A percentile compares a stretch with the other conserved stretches of the same genome.
These are phyloP conservation scores for Onthophagus sagittarius DNA, from an alignment of 2,888 invertebrate species.

Conservation along the genomic window DNA sequence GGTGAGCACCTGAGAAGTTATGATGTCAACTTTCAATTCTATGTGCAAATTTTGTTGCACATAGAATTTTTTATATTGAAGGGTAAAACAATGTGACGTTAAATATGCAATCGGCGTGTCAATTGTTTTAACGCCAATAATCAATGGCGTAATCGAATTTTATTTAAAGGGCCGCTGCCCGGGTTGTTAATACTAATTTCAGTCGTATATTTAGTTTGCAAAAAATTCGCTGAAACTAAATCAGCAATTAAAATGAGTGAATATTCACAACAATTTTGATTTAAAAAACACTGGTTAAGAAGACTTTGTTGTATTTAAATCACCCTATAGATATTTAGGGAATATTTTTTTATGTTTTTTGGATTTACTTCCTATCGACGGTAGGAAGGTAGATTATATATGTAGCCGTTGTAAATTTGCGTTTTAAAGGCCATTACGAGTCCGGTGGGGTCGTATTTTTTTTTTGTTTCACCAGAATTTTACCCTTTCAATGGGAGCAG, in stretches of 20 bases:
- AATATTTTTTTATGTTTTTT: background rate
- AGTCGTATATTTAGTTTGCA: background rate
- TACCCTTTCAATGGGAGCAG: background rate
- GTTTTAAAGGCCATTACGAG: background rate
- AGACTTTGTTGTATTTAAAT: no score
- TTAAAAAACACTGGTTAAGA: background rate
- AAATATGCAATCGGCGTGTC: constrained; percentile 3
- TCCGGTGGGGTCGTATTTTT: background rate
- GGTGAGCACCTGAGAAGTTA: background rate
- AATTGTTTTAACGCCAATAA: constrained; percentile 12
- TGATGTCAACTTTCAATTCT: background rate
- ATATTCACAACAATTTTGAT: background rate
- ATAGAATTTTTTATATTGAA: background rate
- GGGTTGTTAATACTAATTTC: constrained; percentile 4
- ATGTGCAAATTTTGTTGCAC: background rate
- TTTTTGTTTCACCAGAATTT: background rate
- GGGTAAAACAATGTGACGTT: background rate
- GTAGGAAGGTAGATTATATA: background rate
- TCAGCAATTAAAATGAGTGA: constrained; percentile 4
- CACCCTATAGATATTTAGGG: background rate
- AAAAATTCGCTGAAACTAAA: constrained; percentile 1
- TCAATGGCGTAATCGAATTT: constrained; percentile 5
- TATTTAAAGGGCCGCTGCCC: background rate
- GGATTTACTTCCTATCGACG: background rate
- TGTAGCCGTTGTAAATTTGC: background rate